phyloP scores from a whole-genome alignment of 2,113 vertebrate genomes.

The Lasiurus cinereus region DNA sequence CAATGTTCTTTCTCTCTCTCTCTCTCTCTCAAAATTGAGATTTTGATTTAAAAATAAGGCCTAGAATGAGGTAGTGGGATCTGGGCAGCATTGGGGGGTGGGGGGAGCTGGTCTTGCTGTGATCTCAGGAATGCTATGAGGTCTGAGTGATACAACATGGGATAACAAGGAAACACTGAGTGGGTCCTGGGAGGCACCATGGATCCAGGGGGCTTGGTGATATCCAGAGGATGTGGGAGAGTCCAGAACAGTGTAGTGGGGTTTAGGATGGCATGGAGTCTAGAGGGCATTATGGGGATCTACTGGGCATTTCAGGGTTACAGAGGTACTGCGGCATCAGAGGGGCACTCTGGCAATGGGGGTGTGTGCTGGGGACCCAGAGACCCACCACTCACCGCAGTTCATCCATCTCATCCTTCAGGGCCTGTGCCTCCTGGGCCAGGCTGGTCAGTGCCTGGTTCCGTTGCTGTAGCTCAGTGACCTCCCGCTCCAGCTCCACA shows the following conservation, averaged over 20 bases:
- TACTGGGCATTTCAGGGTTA: not conserved
- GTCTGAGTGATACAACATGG: not conserved
- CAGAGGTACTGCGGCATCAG: not conserved
- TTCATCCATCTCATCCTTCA: conserved; percentile 96
- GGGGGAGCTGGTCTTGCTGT: not conserved
- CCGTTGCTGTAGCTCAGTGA: conserved; percentile 89
- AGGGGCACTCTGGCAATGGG: not conserved
- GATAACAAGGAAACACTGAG: not conserved
- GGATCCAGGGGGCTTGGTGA: not conserved
- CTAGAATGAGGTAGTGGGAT: not conserved
- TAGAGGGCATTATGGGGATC: not conserved
- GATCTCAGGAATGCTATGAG: not conserved
- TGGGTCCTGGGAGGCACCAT: not conserved
- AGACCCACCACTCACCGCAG: conserved; percentile 89
- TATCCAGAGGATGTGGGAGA: not conserved
- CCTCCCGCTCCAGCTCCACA: conserved; percentile 89
- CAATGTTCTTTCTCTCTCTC: too few relatives aligned
- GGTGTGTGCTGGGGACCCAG: not conserved
- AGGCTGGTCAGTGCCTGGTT: conserved; percentile 93
- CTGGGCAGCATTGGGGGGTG: not conserved
- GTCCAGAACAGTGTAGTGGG: not conserved
- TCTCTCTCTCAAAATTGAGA: not conserved
- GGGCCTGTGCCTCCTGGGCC: conserved; percentile 92
- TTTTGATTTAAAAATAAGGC: not conserved
- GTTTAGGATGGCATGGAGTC: not conserved